Evolutionary conservation across 2,797 vertebrate species (phyloP).

Genomic region (Trachurus trachurus): DNA sequence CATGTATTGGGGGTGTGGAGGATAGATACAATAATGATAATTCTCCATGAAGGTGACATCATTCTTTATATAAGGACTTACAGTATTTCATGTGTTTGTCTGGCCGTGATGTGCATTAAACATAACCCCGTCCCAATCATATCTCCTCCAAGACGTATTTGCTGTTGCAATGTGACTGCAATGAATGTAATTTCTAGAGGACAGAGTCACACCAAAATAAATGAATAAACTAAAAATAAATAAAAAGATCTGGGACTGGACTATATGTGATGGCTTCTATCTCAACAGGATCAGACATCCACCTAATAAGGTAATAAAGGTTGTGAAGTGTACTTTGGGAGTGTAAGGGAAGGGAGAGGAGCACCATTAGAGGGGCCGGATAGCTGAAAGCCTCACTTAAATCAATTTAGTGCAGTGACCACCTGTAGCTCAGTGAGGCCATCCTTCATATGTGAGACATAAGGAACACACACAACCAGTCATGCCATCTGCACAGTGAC

Average conservation of each 20-base stretch:
- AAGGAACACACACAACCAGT: neutral
- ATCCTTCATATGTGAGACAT: no score
- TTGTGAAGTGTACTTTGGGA: neutral
- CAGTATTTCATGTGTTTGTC: no score
- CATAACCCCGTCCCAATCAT: no score
- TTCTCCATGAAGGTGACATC: no score
- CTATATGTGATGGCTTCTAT: neutral
- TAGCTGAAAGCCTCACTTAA: conserved; percentile 4
- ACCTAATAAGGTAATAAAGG: conserved; percentile 1
- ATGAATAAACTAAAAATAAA: neutral
- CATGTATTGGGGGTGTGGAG: no score
- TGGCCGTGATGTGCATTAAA: no score
- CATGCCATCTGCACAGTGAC: neutral
- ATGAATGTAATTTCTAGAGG: neutral
- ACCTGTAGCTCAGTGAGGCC: neutral
- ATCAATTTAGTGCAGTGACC: neutral
- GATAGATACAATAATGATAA: no score
- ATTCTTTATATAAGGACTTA: no score
- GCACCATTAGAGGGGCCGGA: neutral
- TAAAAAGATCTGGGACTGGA: neutral
- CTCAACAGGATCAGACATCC: conserved; percentile 1
- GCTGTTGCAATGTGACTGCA: neutral
- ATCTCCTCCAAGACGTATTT: neutral
- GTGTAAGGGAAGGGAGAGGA: neutral
- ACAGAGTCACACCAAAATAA: neutral